Base-by-base conservation (phyloP, 2,113 vertebrate genomes). In the Epinephelus fuscoguttatus region DNA sequence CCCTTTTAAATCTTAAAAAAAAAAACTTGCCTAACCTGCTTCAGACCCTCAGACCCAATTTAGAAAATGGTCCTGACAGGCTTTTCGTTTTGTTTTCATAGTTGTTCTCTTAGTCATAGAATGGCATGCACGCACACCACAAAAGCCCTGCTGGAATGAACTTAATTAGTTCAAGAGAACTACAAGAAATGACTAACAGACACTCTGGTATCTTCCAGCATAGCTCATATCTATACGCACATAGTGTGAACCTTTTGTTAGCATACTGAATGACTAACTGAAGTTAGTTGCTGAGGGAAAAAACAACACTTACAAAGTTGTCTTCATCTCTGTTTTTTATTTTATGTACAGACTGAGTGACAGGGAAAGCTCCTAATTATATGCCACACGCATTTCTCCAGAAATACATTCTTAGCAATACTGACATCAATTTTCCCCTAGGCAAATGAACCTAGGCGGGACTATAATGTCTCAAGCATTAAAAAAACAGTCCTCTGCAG, bases 391-490 rank as follows among this genome's bases (percentile, higher is more conserved):
- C 45, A 67, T 17, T 78, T 85, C 45, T 67, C 66, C 9, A 75
- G 63, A 84, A 33, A 86, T 60, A 80, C 52, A 80, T 71, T 74
- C 19, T 15, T 40, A 71, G 72, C 45, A 91, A 90, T 83, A 86
- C 80, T 78, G 84, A 88, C 82, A 75, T 66, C 63, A 27, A 49
- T 74, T n/a, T 64, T 62, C 61, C 40, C 10, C 2, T 4, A 75
- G 27, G 55, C 30, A 50, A 76, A 61, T 8, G 23, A 74, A 61
- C 9, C 75, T 74, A 33, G 69, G 11, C 10, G 18, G 7, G 57
- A 63, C 25, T 6, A 12, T 40, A 19, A 10, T 17, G 57, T 80
- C 27, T 72, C 13, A 57, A 78, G 27, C 7, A 52, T 30, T 4
- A 52, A 52, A 52, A 80, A 74, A 77, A 50, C 7, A 4, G 18